A percentile compares a stretch with the other conserved stretches of the same genome.
These are phyloP conservation scores for Haemorhous mexicanus DNA, from an alignment of 2,113 vertebrate species.

Conservation along the genomic window DNA sequence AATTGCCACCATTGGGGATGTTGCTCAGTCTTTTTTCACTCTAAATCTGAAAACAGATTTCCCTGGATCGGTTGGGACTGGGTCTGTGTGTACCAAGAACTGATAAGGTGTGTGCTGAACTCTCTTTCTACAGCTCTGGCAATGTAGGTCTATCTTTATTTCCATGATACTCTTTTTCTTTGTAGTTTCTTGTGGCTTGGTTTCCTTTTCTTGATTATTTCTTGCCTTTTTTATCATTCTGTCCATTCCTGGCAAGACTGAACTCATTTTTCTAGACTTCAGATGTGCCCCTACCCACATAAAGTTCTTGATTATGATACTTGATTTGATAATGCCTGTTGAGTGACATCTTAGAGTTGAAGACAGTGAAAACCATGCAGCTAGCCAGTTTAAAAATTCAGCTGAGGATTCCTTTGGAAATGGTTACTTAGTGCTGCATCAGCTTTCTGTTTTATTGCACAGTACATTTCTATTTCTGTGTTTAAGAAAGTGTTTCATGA, in stretches of 20 bases:
- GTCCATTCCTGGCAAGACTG: neutral
- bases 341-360: neutral
- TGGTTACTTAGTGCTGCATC: neutral
- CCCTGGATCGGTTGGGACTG: neutral
- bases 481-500: neutral
- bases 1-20: neutral
- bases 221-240: neutral
- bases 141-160: neutral
- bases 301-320: neutral
- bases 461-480: neutral
- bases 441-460: neutral
- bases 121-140: neutral
- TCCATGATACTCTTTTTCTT: neutral
- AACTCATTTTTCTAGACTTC: neutral
- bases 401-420: neutral
- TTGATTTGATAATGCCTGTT: neutral
- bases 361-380: neutral
- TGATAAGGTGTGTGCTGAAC: neutral
- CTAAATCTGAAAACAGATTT: neutral
- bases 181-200: neutral
- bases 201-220: neutral
- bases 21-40: neutral
- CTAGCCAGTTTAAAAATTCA: neutral
- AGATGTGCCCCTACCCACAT: accelerated
- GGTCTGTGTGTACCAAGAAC: neutral